phyloP scores from a whole-genome alignment of 2,113 vertebrate species.

The Nothocercus julius region DNA sequence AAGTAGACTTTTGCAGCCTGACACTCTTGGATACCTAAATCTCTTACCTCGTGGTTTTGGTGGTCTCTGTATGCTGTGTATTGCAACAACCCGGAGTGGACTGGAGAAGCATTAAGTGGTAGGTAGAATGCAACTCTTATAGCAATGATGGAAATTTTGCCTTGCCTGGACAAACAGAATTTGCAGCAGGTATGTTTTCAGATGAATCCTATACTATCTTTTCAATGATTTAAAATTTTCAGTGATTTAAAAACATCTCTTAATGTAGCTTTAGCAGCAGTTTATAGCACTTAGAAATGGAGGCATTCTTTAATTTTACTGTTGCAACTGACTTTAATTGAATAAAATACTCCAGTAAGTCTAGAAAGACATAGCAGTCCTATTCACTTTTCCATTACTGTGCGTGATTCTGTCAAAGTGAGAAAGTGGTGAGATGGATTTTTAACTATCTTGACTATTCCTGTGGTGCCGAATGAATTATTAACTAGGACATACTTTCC shows the following conservation, averaged over 20 bases:
- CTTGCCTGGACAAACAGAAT: background rate
- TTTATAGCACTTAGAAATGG: background rate
- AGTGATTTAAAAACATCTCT: background rate
- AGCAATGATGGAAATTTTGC: background rate
- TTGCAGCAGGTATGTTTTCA: background rate
- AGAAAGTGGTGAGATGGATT: background rate
- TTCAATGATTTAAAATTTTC: background rate
- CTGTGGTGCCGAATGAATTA: background rate
- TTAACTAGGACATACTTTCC: background rate
- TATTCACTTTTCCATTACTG: background rate
- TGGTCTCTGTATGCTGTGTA: background rate
- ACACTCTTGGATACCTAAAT: background rate
- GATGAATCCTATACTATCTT: background rate
- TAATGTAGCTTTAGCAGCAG: background rate
- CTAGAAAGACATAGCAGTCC: background rate
- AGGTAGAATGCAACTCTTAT: background rate
- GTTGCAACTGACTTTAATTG: constrained; percentile 35
- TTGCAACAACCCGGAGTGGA: background rate
- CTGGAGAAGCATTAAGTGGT: background rate
- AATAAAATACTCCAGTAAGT: constrained; percentile 3
- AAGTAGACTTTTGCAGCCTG: background rate
- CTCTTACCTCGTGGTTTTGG: background rate
- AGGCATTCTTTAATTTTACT: background rate
- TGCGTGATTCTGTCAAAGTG: background rate
- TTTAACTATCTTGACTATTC: background rate